phyloP scores from a whole-genome alignment of 2,113 vertebrate genomes.

The Lichenostomus cassidix region DNA sequence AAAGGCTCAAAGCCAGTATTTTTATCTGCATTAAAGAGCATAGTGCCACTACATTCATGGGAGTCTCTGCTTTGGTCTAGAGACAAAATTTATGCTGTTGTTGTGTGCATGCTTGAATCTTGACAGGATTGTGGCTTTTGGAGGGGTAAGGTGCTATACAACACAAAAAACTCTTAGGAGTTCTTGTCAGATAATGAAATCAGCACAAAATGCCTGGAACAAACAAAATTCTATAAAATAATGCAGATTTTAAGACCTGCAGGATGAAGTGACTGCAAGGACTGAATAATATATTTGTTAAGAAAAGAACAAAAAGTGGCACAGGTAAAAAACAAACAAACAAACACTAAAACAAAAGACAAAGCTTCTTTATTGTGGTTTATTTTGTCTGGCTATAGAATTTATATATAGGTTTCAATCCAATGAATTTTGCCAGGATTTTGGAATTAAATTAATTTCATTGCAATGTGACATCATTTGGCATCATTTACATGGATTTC shows the following conservation, averaged over 20 bases:
- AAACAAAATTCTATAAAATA: neutral
- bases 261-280: neutral
- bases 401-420: neutral
- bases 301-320: neutral
- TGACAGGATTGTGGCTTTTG: neutral
- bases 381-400: slow-evolving; percentile 10
- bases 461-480: neutral
- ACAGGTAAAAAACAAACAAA: neutral
- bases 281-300: neutral
- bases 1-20: neutral
- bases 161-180: neutral
- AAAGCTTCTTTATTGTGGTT: slow-evolving; percentile 29
- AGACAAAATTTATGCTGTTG: neutral
- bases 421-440: neutral
- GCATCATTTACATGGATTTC: neutral
- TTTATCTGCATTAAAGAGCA: neutral
- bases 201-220: neutral
- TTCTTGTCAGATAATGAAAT: slow-evolving; percentile 22
- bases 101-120: neutral
- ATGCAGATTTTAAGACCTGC: neutral
- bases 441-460: neutral
- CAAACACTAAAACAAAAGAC: neutral
- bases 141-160: neutral
- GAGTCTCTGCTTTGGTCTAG: neutral
- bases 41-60: neutral